These are phyloP conservation scores for Drosophila mojavensis DNA, from an alignment of 1,140 invertebrate species.

Conservation along the genomic window DNA sequence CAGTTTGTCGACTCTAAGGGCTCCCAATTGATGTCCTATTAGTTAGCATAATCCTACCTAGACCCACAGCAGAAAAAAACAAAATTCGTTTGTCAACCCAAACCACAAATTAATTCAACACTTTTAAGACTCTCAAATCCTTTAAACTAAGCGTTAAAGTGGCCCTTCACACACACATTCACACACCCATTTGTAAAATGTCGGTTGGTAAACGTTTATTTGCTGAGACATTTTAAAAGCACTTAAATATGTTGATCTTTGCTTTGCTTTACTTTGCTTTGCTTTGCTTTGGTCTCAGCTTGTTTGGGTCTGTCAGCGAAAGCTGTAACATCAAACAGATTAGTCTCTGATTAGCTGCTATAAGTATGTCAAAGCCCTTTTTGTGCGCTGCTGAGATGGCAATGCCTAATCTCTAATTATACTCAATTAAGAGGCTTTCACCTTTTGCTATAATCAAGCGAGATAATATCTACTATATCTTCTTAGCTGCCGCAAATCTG, in stretches of 20 bases:
- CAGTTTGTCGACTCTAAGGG: neutral
- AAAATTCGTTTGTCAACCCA: slow-evolving; percentile 35
- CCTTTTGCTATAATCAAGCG: neutral
- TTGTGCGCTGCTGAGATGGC: neutral
- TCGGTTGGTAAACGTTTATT: slow-evolving; percentile 13
- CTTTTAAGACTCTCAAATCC: slow-evolving; percentile 11
- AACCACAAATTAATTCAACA: slow-evolving; percentile 44
- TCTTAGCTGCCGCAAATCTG: neutral
- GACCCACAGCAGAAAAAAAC: slow-evolving; percentile 20
- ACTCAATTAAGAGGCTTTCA: neutral
- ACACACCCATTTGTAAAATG: slow-evolving; percentile 13
- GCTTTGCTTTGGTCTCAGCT: slow-evolving; percentile 1
- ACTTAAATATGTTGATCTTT: neutral
- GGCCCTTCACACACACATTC: neutral
- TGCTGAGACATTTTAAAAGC: slow-evolving; percentile 14
- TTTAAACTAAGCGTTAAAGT: neutral
- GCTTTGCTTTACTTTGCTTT: slow-evolving; percentile 5
- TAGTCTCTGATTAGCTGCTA: slow-evolving; percentile 12
- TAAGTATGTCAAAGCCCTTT: neutral
- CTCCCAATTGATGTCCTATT: slow-evolving; percentile 14
- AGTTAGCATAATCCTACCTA: slow-evolving; percentile 10
- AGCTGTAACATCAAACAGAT: slow-evolving; percentile 18
- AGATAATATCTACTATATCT: neutral
- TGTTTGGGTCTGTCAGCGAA: slow-evolving; percentile 7
- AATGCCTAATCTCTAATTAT: slow-evolving; percentile 2